phyloP scores from a whole-genome alignment of 2,888 invertebrate genomes.

The Orthosia gothica region DNA sequence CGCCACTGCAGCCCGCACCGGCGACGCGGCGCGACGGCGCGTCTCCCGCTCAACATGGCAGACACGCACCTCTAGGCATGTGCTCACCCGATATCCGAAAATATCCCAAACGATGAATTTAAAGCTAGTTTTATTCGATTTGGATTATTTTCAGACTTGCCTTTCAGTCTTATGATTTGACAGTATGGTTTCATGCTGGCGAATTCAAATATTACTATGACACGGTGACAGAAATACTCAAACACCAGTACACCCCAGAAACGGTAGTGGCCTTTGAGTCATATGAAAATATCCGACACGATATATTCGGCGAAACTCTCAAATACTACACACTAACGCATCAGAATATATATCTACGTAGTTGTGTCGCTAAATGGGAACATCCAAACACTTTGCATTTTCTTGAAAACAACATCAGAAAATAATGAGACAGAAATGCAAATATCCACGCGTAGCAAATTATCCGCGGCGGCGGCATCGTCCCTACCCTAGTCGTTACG shows the following conservation, averaged over 20 bases:
- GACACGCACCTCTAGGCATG: slow-evolving; percentile 63
- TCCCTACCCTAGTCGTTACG: slow-evolving; percentile 63
- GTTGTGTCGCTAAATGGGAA: not conserved
- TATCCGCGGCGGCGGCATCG: slow-evolving; percentile 51
- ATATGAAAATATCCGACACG: not conserved
- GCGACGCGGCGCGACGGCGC: slow-evolving; percentile 74
- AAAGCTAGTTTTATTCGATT: not conserved
- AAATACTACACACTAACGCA: slow-evolving; percentile 5
- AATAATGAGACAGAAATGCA: slow-evolving; percentile 11
- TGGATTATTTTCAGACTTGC: not conserved
- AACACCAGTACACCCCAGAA: not conserved
- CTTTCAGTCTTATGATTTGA: not conserved
- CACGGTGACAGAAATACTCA: not conserved
- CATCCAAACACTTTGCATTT: not conserved
- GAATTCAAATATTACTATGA: too few species aligned
- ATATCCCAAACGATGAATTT: slow-evolving; percentile 32
- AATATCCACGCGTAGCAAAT: slow-evolving; percentile 19
- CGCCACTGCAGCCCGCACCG: slow-evolving; percentile 79
- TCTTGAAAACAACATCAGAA: not conserved
- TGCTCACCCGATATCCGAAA: slow-evolving; percentile 31
- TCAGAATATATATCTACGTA: not conserved
- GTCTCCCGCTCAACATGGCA: slow-evolving; percentile 64
- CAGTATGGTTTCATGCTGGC: not conserved
- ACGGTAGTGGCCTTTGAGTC: not conserved
- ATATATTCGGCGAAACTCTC: not conserved